Conservation (phyloP, 2,797 vertebrate genomes). For the Meda fulgida region DNA sequence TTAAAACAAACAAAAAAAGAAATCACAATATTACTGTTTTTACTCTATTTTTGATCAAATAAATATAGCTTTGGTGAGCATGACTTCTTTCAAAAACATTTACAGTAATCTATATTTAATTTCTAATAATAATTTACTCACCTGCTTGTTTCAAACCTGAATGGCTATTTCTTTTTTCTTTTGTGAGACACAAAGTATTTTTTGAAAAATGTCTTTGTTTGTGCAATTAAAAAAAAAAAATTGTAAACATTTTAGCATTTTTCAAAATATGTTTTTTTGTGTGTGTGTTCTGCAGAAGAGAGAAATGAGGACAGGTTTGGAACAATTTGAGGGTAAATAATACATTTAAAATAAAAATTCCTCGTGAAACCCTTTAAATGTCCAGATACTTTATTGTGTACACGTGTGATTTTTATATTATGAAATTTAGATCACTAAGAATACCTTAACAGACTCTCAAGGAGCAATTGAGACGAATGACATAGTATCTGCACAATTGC, state of each 20-base stretch:
- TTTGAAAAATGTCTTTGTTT: not conserved
- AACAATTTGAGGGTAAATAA: not conserved
- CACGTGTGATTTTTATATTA: not conserved
- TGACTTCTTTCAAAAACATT: not conserved
- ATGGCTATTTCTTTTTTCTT: not conserved
- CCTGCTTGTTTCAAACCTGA: not conserved
- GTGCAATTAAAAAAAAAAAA: too few species aligned
- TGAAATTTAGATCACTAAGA: conserved; percentile 6
- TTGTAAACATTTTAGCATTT: not conserved
- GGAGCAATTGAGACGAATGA: not conserved
- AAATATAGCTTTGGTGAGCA: not conserved
- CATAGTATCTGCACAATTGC: conserved; percentile 3
- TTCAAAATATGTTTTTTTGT: not conserved
- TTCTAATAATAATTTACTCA: not conserved
- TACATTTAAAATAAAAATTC: not conserved
- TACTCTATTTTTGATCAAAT: not conserved
- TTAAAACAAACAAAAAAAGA: too few species aligned
- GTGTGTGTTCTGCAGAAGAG: not conserved
- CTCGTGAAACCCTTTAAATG: not conserved
- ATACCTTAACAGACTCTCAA: not conserved
- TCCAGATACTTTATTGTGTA: not conserved
- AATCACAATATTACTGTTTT: not conserved
- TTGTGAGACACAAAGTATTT: not conserved
- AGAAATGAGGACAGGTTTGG: not conserved
- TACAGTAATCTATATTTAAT: not conserved